Conservation (phyloP, 2,888 invertebrate species). For the Hypolimnas misippus region DNA sequence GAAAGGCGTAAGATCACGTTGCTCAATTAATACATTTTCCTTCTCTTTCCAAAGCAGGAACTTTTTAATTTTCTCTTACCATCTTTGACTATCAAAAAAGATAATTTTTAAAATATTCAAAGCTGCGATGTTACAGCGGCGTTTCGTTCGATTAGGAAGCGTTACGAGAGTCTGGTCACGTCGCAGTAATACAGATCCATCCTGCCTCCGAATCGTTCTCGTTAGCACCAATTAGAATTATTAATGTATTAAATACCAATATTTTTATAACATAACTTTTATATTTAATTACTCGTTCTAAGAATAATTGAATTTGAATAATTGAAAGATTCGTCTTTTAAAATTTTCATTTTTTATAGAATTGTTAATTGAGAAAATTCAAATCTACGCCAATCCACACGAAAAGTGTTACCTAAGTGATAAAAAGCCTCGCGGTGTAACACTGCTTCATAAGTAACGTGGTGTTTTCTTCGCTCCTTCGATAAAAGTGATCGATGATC, state of each 20-base stretch:
- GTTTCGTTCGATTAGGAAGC: constrained; percentile 9
- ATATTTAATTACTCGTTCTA: not conserved
- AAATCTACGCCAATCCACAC: too few relatives aligned
- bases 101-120: constrained; percentile 14
- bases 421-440: not conserved
- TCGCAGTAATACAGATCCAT: constrained; percentile 1
- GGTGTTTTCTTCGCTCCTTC: constrained; percentile 15
- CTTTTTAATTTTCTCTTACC: constrained; percentile 4
- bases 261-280: not conserved
- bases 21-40: constrained; percentile 52
- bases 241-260: not conserved
- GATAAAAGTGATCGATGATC: constrained; percentile 33
- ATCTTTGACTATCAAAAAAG: constrained; percentile 1
- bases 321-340: too few relatives aligned
- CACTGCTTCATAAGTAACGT: not conserved
- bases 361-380: too few relatives aligned
- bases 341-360: too few relatives aligned
- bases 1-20: constrained; percentile 66
- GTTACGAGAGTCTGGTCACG: constrained; percentile 16
- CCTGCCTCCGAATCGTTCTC: constrained; percentile 10
- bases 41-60: constrained; percentile 15
- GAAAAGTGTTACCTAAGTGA: not conserved
- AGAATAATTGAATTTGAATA: not conserved
- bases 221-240: constrained; percentile 26
- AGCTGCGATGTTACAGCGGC: constrained; percentile 17